These are phyloP conservation scores for Fistularia commersonii DNA, from an alignment of 2,797 vertebrate genomes.

Conservation along the genomic window DNA sequence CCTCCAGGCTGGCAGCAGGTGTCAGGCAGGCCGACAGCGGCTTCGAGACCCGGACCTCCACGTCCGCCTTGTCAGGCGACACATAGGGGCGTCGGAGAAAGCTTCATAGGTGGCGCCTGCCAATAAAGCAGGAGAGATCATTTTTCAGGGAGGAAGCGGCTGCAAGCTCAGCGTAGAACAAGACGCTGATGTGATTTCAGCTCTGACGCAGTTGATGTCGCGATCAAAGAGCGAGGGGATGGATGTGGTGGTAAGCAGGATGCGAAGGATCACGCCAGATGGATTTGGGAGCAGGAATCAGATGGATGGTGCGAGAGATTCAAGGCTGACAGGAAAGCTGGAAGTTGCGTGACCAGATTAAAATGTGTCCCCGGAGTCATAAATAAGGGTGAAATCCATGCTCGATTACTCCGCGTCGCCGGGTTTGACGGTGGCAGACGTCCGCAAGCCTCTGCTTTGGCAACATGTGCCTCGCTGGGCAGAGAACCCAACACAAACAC, in stretches of 20 bases:
- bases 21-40: conserved; percentile 32
- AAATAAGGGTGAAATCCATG: conserved; percentile 40
- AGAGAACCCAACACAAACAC: conserved; percentile 40
- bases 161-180: conserved; percentile 3
- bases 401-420: conserved; percentile 34
- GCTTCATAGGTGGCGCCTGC: conserved; percentile 15
- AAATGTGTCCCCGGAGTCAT: conserved; percentile 26
- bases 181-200: conserved; percentile 16
- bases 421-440: conserved; percentile 33
- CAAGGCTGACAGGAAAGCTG: conserved; percentile 24
- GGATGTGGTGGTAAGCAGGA: conserved; percentile 33
- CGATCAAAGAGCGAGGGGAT: background rate
- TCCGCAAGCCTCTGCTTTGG: conserved; percentile 62
- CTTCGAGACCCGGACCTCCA: conserved; percentile 19
- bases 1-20: conserved; percentile 47
- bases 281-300: conserved; percentile 29
- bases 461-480: conserved; percentile 41
- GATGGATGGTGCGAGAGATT: conserved; percentile 17
- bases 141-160: background rate
- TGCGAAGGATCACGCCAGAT: conserved; percentile 32
- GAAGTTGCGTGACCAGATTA: conserved; percentile 53
- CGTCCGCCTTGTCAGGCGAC: conserved; percentile 19
- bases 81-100: conserved; percentile 5
- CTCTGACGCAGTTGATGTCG: conserved; percentile 8
- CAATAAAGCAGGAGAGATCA: conserved; percentile 7